A percentile compares a stretch with the other conserved stretches of the same genome.
Evolutionary conservation across 2,888 invertebrate genomes (phyloP).

Genomic region (Acrobasis suavella): DNA sequence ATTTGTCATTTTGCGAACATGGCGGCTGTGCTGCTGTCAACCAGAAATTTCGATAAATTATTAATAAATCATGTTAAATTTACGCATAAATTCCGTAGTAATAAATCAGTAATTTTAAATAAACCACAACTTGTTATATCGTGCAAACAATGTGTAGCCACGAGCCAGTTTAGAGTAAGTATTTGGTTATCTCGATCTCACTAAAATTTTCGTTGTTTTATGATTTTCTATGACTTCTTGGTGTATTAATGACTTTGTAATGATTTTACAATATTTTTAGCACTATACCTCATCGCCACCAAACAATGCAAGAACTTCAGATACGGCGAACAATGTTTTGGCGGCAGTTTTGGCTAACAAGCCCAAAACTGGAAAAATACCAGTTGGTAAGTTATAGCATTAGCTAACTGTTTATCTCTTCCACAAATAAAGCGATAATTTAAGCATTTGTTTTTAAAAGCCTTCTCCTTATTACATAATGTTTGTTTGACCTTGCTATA

Average conservation of each 20-base stretch:
- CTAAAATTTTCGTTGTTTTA: slow-evolving; percentile 24
- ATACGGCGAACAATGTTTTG: slow-evolving; percentile 76
- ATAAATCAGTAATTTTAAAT: slow-evolving; percentile 51
- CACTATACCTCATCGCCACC: slow-evolving; percentile 58
- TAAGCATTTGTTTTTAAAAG: not conserved
- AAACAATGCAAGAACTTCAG: slow-evolving; percentile 48
- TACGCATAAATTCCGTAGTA: slow-evolving; percentile 47
- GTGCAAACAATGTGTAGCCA: slow-evolving; percentile 62
- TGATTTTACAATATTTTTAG: slow-evolving; percentile 46
- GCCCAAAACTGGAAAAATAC: slow-evolving; percentile 76
- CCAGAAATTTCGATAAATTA: slow-evolving; percentile 64
- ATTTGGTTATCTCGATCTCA: slow-evolving; percentile 27
- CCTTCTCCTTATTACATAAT: slow-evolving; percentile 20
- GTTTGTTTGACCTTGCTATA: slow-evolving; percentile 16
- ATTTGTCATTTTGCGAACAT: slow-evolving; percentile 56
- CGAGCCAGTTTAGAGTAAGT: slow-evolving; percentile 65
- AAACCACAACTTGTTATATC: slow-evolving; percentile 58
- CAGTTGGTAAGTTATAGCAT: slow-evolving; percentile 65
- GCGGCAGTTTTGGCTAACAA: slow-evolving; percentile 77
- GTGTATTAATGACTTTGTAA: slow-evolving; percentile 13
- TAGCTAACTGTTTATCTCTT: not conserved
- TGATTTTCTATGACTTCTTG: not conserved
- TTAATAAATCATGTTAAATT: slow-evolving; percentile 63
- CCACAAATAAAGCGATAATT: not conserved
- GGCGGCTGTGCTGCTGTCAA: slow-evolving; percentile 72